A percentile compares a stretch with the other conserved stretches of the same genome.
These are phyloP conservation scores for Tylochromis polylepis DNA, from an alignment of 2,113 vertebrate species.

Conservation along the genomic window DNA sequence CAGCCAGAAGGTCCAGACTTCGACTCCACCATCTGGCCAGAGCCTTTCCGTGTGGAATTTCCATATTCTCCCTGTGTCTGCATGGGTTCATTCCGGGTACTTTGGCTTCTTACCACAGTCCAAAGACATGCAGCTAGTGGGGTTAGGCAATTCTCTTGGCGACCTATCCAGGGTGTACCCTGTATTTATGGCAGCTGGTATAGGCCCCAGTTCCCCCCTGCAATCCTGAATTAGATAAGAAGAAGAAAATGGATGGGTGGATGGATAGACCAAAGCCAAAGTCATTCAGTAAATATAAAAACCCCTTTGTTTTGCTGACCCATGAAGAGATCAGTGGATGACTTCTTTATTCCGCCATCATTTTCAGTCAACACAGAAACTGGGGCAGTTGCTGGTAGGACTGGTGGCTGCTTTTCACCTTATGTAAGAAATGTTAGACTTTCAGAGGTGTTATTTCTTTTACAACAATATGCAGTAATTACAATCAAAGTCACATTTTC, in stretches of 20 bases:
- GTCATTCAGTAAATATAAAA: not conserved
- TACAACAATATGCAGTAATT: too few species aligned
- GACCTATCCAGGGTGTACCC: not conserved
- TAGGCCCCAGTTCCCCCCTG: not conserved
- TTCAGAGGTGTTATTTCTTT: not conserved
- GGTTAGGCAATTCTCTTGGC: not conserved
- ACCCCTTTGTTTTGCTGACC: not conserved
- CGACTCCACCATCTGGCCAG: not conserved
- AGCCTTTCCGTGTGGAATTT: not conserved
- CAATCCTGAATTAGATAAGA: not conserved
- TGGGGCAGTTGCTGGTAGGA: not conserved
- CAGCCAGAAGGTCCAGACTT: not conserved
- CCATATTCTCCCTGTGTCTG: not conserved
- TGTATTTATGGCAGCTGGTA: not conserved
- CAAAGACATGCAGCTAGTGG: not conserved
- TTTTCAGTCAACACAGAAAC: not conserved
- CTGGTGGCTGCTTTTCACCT: not conserved
- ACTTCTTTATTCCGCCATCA: not conserved
- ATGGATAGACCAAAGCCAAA: not conserved
- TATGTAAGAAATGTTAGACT: not conserved
- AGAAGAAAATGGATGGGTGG: not conserved
- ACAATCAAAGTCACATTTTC: not conserved
- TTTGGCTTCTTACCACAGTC: not conserved
- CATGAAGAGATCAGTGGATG: not conserved
- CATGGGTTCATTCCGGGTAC: not conserved